Evolutionary conservation across 1,140 invertebrate species (phyloP), one percentile per base, ranked within the genome.

Genomic region (Bombus vancouverensis): DNA sequence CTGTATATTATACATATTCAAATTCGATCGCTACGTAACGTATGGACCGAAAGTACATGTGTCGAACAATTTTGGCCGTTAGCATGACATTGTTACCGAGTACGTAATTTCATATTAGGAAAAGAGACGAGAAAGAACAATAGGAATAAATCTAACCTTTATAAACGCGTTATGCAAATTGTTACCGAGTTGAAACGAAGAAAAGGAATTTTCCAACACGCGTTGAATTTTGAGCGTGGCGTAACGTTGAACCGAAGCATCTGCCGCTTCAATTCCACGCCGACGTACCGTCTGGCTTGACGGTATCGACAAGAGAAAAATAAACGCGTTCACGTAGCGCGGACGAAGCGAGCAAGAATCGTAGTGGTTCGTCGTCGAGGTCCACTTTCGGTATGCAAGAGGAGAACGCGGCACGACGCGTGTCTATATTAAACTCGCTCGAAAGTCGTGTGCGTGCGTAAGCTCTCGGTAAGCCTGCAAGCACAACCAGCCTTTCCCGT

Each of bases 361-460:
- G 83, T 57, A 62, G 53, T 80, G 74, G 42, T 68, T 65, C 82
- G 77, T 81, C 72, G 53, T 88, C 86, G 83, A 89, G 91, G 88
- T 88, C 89, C 92, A 89, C 88, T 91, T 92, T 91, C 88, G 91
- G 88, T 87, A 88, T 90, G 87, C 89, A 85, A 81, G 83, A 86
- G 80, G 87, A 86, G 87, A 91, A 90, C 83, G 85, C 82, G 88
- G 83, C 86, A 88, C 87, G 88, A 87, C 87, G 88, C 89, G 88
- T 87, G 71, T 88, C 91, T 92, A 93, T 92, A 92, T 92, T 93
- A 91, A 92, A 92, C 91, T 70, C 88, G 70, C 71, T 79, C 37
- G 72, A 65, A 83, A 77, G 59, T 65, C 71, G 72, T 87, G 75
- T 83, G 87, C 82, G 72, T 90, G 80, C 70, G 71, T 70, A 66